phyloP scores from a whole-genome alignment of 1,140 invertebrate genomes.

The Wasmannia auropunctata region DNA sequence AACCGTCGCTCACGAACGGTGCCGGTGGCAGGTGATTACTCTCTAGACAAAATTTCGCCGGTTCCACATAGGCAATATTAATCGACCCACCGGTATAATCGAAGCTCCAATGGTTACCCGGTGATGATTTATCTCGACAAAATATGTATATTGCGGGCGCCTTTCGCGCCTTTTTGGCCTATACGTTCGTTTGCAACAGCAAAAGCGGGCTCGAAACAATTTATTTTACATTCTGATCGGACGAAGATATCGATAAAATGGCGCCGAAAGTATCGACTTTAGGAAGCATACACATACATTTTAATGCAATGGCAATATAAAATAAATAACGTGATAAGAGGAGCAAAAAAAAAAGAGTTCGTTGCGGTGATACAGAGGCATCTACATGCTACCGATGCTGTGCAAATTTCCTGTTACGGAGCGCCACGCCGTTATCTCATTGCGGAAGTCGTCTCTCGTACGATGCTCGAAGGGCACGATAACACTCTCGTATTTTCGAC shows the following conservation, averaged over 20 bases:
- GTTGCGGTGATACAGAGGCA: neutral
- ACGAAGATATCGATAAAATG: neutral
- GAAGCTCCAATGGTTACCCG: conserved; percentile 28
- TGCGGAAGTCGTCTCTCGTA: neutral
- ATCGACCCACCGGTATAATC: conserved; percentile 47
- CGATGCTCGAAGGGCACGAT: neutral
- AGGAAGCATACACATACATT: neutral
- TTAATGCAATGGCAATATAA: neutral
- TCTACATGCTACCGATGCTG: neutral
- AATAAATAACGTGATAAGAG: neutral
- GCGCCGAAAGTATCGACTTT: neutral
- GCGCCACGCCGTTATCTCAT: neutral
- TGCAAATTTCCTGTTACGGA: conserved; percentile 11
- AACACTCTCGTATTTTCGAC: conserved; percentile 26
- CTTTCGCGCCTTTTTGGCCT: neutral
- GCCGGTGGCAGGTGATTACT: conserved; percentile 28
- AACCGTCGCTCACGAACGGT: conserved; percentile 46
- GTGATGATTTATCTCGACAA: conserved; percentile 36
- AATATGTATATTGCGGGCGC: neutral
- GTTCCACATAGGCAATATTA: conserved; percentile 49
- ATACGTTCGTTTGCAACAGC: neutral
- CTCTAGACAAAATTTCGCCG: conserved; percentile 56
- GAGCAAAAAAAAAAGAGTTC: neutral
- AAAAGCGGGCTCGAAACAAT: neutral
- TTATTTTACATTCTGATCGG: neutral